phyloP scores from a whole-genome alignment of 2,113 vertebrate genomes.

The Mormyrus iriodes region DNA sequence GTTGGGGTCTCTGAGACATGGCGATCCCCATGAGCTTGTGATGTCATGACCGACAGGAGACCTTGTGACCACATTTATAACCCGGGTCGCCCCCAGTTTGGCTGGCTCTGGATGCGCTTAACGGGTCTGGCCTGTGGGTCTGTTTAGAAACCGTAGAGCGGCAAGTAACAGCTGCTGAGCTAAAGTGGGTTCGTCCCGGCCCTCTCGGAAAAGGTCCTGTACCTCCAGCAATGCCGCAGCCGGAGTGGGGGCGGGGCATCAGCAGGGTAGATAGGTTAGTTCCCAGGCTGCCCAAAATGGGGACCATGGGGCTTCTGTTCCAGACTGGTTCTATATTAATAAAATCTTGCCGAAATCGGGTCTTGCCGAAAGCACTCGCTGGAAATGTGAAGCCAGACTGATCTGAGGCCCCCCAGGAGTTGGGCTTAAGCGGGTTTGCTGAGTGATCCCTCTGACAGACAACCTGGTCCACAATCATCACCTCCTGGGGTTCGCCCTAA shows the following conservation, averaged over 20 bases:
- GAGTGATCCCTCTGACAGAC: background rate
- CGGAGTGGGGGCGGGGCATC: background rate
- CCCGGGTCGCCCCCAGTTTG: background rate
- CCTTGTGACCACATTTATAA: constrained; percentile 5
- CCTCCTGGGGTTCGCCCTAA: background rate
- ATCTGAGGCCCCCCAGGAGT: background rate
- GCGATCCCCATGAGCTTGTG: background rate
- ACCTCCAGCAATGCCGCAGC: background rate
- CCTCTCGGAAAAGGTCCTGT: background rate
- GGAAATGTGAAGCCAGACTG: background rate
- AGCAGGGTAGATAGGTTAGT: background rate
- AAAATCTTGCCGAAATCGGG: background rate
- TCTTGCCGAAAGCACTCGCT: background rate
- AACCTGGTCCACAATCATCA: background rate
- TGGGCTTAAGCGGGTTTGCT: background rate
- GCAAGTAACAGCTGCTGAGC: background rate
- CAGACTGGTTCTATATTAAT: constrained; percentile 9
- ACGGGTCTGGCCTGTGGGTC: background rate
- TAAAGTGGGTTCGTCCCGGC: background rate
- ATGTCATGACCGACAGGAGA: constrained; percentile 5
- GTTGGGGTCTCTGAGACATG: background rate
- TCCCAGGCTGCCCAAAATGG: background rate
- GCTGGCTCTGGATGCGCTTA: background rate
- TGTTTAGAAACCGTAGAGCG: background rate
- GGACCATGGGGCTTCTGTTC: background rate